Percentiles rank a stretch among this genome's conserved stretches.
Evolutionary conservation across 1,140 invertebrate genomes (phyloP).

Genomic region (Hypothenemus hampei): DNA sequence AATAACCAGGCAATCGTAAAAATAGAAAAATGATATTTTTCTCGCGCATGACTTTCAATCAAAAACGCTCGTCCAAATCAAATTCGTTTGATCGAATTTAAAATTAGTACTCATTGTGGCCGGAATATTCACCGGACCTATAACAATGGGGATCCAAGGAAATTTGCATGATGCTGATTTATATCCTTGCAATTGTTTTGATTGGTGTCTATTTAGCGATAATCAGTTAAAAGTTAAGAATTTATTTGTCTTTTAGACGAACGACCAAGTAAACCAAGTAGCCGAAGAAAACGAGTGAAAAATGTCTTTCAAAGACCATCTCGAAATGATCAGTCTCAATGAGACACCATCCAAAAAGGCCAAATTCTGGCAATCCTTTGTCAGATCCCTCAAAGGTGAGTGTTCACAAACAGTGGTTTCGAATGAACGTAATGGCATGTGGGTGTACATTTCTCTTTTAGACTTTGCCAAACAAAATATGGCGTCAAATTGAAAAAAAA

Average conservation of each 20-base stretch:
- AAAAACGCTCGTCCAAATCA: not conserved
- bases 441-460: no score
- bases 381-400: conserved; percentile 82
- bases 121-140: not conserved
- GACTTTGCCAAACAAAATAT: no score
- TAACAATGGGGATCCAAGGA: conserved; percentile 20
- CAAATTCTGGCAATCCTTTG: conserved; percentile 88
- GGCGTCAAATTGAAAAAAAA: no score
- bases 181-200: conserved; percentile 26
- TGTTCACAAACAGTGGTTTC: not conserved
- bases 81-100: no score
- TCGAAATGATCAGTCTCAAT: conserved; percentile 88
- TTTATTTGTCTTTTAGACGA: conserved; percentile 28
- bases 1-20: conserved; percentile 9
- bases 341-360: conserved; percentile 86
- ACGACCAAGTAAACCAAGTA: conserved; percentile 31
- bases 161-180: conserved; percentile 20
- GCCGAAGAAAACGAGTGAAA: conserved; percentile 46
- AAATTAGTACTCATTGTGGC: conserved; percentile 28
- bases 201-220: conserved; percentile 26
- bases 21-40: conserved; percentile 18
- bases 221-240: conserved; percentile 10
- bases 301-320: conserved; percentile 78
- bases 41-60: conserved; percentile 10
- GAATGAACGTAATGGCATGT: no score